phyloP scores from a whole-genome alignment of 2,888 invertebrate species.

The Molorchus minor region DNA sequence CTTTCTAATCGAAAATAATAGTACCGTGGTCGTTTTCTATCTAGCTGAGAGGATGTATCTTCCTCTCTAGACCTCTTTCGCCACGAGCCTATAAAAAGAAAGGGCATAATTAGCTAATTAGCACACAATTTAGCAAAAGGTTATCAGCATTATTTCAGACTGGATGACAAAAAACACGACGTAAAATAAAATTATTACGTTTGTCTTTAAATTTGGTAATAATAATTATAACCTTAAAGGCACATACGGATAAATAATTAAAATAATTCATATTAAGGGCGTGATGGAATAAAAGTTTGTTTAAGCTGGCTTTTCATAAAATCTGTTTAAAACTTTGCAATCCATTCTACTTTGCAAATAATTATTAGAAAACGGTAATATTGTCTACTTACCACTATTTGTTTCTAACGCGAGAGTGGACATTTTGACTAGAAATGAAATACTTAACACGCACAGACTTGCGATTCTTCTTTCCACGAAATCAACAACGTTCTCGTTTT shows the following conservation, averaged over 20 bases:
- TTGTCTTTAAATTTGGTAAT: too few species aligned
- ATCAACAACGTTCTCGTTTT: constrained; percentile 25
- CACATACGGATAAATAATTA: too few species aligned
- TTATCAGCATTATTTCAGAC: too few species aligned
- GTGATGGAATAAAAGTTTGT: too few species aligned
- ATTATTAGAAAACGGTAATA: not conserved
- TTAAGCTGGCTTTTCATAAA: too few species aligned
- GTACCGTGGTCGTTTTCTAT: constrained; percentile 41
- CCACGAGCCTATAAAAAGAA: constrained; percentile 44
- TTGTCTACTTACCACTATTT: constrained; percentile 41
- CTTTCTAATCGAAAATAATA: constrained; percentile 60
- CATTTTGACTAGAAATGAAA: constrained; percentile 40
- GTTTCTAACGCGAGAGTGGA: constrained; percentile 38
- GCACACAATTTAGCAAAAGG: not conserved
- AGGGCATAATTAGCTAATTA: not conserved
- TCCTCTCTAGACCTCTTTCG: constrained; percentile 42
- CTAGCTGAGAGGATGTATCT: constrained; percentile 36
- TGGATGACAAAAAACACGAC: too few species aligned
- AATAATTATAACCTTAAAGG: too few species aligned
- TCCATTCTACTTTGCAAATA: too few species aligned
- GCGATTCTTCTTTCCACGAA: constrained; percentile 44
- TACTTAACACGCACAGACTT: constrained; percentile 47
- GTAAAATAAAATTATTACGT: too few species aligned
- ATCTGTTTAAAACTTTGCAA: too few species aligned
- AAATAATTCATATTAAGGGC: too few species aligned